A percentile compares a stretch with the other conserved stretches of the same genome.
These are phyloP conservation scores for Rhopalosiphum nymphaeae DNA, from an alignment of 2,888 invertebrate species.

Conservation along the genomic window DNA sequence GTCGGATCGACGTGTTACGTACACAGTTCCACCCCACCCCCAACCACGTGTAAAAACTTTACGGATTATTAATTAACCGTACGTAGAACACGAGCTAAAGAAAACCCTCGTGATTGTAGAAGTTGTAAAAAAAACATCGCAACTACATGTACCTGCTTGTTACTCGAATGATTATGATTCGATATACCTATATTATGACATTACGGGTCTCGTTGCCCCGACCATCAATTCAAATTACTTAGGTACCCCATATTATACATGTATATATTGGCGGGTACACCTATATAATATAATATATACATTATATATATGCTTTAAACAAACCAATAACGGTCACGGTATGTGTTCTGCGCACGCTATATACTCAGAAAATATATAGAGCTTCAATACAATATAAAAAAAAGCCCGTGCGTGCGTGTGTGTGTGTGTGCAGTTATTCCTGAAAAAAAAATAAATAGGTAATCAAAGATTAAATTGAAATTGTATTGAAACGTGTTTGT, in stretches of 20 bases:
- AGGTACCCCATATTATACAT: background rate
- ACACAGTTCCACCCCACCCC: background rate
- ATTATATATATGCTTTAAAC: background rate
- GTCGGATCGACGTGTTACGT: background rate
- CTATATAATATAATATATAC: background rate
- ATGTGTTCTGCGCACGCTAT: conserved; percentile 30
- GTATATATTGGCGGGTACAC: background rate
- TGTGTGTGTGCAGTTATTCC: background rate
- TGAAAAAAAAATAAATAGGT: conserved; percentile 45
- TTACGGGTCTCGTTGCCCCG: background rate
- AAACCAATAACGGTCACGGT: conserved; percentile 23
- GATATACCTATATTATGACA: background rate
- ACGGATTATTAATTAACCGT: background rate
- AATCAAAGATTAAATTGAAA: conserved; percentile 62
- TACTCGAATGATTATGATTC: background rate
- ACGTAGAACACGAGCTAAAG: background rate
- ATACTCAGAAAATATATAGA: background rate
- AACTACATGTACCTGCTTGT: background rate
- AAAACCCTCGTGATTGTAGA: background rate
- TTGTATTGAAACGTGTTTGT: conserved; percentile 50
- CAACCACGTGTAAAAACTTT: background rate
- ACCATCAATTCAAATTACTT: background rate
- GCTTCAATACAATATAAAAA: background rate
- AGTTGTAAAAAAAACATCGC: background rate
- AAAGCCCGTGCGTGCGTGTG: background rate